Conservation (phyloP, 1,140 invertebrate species). For the Brachionus koreanus region DNA sequence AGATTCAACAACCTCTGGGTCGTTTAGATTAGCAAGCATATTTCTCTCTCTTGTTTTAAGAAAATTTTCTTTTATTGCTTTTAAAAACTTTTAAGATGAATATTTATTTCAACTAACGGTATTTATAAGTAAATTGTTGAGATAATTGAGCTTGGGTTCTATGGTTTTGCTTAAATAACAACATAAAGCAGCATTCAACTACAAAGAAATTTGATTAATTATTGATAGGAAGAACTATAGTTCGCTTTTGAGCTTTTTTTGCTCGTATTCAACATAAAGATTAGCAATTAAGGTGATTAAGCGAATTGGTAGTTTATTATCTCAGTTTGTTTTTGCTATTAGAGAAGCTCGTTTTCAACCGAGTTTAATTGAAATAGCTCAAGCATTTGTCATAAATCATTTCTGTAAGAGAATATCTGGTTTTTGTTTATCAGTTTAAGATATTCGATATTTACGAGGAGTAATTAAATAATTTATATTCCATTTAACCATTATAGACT, state of each 20-base stretch:
- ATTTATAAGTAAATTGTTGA: constrained; percentile 11
- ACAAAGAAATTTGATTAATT: constrained; percentile 19
- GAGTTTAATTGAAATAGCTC: neutral
- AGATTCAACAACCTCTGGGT: constrained; percentile 44
- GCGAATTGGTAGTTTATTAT: constrained; percentile 14
- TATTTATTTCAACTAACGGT: neutral
- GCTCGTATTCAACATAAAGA: neutral
- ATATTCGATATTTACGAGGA: constrained; percentile 7
- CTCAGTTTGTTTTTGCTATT: constrained; percentile 19
- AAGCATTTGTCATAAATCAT: constrained; percentile 31
- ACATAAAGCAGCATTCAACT: constrained; percentile 20
- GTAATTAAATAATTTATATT: constrained; percentile 8
- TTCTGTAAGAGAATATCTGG: neutral
- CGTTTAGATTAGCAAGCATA: constrained; percentile 30
- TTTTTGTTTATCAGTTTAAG: neutral
- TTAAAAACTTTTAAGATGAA: neutral
- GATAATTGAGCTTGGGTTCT: constrained; percentile 14
- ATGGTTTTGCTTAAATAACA: constrained; percentile 8
- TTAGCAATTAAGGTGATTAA: constrained; percentile 9
- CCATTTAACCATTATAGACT: neutral
- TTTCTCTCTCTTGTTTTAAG: constrained; percentile 1
- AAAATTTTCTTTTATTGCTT: constrained; percentile 22
- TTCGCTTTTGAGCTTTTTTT: neutral
- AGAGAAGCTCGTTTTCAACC: neutral
- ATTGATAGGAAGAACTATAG: constrained; percentile 1